Percentiles rank a stretch among this genome's conserved stretches.
Conservation (phyloP, 1,140 invertebrate species). For the Harpegnathos saltator region DNA sequence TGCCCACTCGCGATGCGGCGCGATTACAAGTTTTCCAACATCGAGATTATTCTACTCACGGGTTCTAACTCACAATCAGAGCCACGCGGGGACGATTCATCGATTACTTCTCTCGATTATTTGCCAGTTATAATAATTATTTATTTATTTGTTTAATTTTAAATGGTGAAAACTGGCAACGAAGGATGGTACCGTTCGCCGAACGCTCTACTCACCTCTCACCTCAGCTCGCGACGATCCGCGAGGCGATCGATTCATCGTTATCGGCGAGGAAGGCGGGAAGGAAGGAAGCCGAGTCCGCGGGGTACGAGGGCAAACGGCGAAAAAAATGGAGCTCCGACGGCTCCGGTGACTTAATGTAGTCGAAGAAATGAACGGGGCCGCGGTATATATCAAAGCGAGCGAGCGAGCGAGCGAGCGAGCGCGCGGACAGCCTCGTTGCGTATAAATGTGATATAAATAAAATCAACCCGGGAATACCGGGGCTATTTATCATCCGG, state of each 20-base stretch:
- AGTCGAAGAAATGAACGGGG: conserved; percentile 71
- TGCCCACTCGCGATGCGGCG: no score
- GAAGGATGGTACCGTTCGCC: no score
- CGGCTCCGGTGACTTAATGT: conserved; percentile 75
- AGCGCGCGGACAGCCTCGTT: conserved; percentile 63
- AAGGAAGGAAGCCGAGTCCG: conserved; percentile 32
- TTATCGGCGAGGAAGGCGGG: conserved; percentile 39
- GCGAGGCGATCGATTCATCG: conserved; percentile 56
- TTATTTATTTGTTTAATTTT: no score
- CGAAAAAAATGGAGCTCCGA: conserved; percentile 60
- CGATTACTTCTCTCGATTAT: no score
- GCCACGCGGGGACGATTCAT: neutral
- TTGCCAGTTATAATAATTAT: no score
- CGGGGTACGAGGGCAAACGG: conserved; percentile 30
- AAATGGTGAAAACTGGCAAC: no score
- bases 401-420: neutral
- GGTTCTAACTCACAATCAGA: no score
- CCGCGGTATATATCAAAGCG: conserved; percentile 71
- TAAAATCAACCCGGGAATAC: conserved; percentile 77
- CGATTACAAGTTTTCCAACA: no score
- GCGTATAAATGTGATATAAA: conserved; percentile 78
- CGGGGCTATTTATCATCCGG: conserved; percentile 78
- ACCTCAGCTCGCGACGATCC: conserved; percentile 5
- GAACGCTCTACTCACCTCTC: no score
- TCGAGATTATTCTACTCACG: no score